phyloP scores from a whole-genome alignment of 1,140 invertebrate species.

The Penaeus indicus region DNA sequence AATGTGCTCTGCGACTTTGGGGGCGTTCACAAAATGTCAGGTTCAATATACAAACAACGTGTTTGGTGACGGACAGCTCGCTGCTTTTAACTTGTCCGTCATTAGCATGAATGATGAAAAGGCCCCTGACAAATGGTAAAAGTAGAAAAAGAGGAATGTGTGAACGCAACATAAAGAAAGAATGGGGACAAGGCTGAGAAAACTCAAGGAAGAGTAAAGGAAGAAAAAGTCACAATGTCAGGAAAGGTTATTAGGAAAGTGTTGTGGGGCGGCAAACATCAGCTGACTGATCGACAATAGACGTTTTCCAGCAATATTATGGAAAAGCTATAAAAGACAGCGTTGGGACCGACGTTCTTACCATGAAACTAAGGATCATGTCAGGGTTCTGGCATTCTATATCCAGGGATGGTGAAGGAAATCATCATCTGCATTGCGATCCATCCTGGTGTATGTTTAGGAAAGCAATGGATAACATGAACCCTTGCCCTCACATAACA shows the following conservation, averaged over 20 bases:
- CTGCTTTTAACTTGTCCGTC: too few relatives aligned
- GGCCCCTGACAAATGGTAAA: too few relatives aligned
- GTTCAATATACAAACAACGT: too few relatives aligned
- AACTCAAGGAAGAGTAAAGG: neutral
- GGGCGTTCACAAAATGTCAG: too few relatives aligned
- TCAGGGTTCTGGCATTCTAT: conserved; percentile 11
- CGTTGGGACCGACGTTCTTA: neutral
- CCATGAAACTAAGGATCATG: conserved; percentile 3
- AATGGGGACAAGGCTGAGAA: neutral
- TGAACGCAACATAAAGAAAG: neutral
- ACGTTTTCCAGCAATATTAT: neutral
- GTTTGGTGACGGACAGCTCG: too few relatives aligned
- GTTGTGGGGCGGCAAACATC: neutral
- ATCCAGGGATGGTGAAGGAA: conserved; percentile 1
- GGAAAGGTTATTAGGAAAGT: conserved; percentile 2
- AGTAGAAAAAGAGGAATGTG: too few relatives aligned
- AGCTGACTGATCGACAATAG: conserved; percentile 3
- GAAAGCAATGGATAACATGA: neutral
- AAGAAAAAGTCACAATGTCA: conserved; percentile 13
- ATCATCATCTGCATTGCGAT: neutral
- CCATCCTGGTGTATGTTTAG: neutral
- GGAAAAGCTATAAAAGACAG: conserved; percentile 3
- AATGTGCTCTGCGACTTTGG: too few relatives aligned
- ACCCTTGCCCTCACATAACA: conserved; percentile 1
- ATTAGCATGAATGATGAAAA: too few relatives aligned